A percentile compares a stretch with the other conserved stretches of the same genome.
Conservation (phyloP, 2,113 vertebrate species). For the Lepisosteus osseus region DNA sequence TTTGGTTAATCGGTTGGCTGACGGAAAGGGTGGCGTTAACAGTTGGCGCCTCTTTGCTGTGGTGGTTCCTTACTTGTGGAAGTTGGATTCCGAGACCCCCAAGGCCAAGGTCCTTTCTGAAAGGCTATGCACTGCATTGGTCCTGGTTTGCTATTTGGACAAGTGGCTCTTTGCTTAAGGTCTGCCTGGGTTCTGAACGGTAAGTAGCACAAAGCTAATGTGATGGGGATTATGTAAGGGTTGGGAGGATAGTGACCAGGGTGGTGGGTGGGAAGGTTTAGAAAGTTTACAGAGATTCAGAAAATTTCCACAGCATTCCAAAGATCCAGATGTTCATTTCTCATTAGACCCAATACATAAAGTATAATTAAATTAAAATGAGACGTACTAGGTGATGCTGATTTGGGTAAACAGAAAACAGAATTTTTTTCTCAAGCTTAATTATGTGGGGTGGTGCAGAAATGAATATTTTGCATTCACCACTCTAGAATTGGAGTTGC, state of each 20-base stretch:
- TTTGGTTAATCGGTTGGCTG: conserved; percentile 75
- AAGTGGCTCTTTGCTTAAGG: conserved; percentile 89
- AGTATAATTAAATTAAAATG: too few species aligned
- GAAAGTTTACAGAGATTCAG: neutral
- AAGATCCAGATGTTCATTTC: neutral
- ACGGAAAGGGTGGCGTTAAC: conserved; percentile 66
- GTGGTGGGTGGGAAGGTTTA: conserved; percentile 13
- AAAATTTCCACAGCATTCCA: neutral
- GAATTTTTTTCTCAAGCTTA: too few species aligned
- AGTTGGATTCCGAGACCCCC: conserved; percentile 66
- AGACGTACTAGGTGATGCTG: too few species aligned
- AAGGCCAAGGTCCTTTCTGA: conserved; percentile 73
- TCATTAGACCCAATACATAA: neutral
- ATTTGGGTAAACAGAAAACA: too few species aligned
- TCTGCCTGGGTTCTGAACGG: conserved; percentile 77
- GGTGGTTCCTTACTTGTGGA: conserved; percentile 78
- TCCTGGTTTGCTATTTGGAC: conserved; percentile 85
- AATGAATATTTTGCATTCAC: too few species aligned
- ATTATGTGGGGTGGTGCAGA: too few species aligned
- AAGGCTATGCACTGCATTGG: conserved; percentile 75
- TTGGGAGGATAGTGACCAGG: conserved; percentile 44
- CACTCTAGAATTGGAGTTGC: too few species aligned
- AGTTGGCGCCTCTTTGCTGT: conserved; percentile 59
- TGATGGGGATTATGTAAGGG: conserved; percentile 63
- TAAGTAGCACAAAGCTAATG: conserved; percentile 86